Base-by-base conservation (phyloP, 2,113 vertebrate genomes). In the Apistogramma diplotaenia region DNA sequence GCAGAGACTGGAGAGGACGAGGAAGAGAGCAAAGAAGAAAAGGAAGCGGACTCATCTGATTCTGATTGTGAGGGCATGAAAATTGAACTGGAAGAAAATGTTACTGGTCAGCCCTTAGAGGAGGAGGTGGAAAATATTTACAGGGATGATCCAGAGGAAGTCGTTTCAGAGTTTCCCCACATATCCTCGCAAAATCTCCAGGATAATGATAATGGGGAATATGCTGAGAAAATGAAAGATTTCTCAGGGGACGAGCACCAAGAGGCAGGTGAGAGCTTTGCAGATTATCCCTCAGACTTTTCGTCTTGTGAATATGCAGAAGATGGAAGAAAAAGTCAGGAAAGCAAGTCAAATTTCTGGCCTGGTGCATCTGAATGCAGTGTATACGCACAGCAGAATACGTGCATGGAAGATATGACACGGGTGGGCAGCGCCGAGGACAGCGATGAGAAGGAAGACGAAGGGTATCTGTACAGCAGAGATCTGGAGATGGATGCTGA, bases 221-320 rank as follows among this genome's bases (percentile, higher is more conserved):
- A 9, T 51, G 51, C 6, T 1, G 82, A 82, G 35, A 93, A 93
- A 57, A 80, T 94, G 1, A 89, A 90, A 55, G 89, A 93, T 31
- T 95, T 96, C 83, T 93, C 91, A 2, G 95, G 90, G 23, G 94
- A 94, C 25, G 95, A 95, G 67, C 91, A 92, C 78, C 93, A 94
- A 62, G 90, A 91, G 21, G 91, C 91, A 4, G 94, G 93, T 21
- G 95, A 95, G 89, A 88, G 88, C 21, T 91, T 93, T 81, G 93
- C 95, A 78, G 95, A 95, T 71, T 94, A 93, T 60, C 93, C 94
- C 18, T 94, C 92, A 35, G 95, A 94, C 83, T 89, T 93, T 53
- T 94, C 93, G 18, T 88, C 93, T 11, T 90, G 89, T 85, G 94
- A 94, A 79, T 90, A 87, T 19, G 55, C 82, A 51, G 85, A 85